Base-by-base conservation (phyloP, 2,113 vertebrate genomes). In the Dermatemys mawii region DNA sequence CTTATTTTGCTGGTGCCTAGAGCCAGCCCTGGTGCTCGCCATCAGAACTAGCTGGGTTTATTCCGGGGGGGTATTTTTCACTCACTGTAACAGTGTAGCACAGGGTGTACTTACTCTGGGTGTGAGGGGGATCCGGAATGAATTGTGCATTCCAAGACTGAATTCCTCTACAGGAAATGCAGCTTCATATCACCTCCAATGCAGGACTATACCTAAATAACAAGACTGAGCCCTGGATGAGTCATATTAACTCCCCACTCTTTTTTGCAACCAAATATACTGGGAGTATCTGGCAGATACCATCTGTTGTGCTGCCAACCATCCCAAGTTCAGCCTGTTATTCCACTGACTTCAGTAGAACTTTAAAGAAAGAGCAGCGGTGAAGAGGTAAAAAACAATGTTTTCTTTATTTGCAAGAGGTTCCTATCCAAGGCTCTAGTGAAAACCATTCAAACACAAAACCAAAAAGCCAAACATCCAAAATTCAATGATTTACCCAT, bases 221-320 rank as follows among this genome's bases (percentile, higher is more conserved):
- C 82, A 93, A 92, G 86, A 95, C 80, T 89, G 92, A 97, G 88
- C 53, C 88, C 93, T 93, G 93, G 91, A 92, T 93, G 70, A 96
- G 95, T 91, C 51, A 93, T 97, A 97, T 95, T 96, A 94, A 95
- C 95, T 96, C 95, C 94, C 96, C 95, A 55, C 90, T 97, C 92
- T 93, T 97, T 49, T 82, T 63, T 91, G 92, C 88, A 96, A 94
- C 95, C 96, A 95, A 94, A 94, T 0, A 0, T 93, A 93, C 86
- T 86, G 91, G 92, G 38, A 95, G 91, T 97, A 90, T 81, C 91
- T 97, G 95, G 91, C 95, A 96, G 90, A 87, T 96, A 73, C 88
- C 95, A 85, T 53, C 93, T 84, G 73, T 92, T 88, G 76, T 0
- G 73, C 93, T 95, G 96, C 95, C 96, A 97, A 81, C 88, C 78